Base-by-base conservation (phyloP, 2,888 invertebrate genomes). In the Allophyes oxyacanthae region DNA sequence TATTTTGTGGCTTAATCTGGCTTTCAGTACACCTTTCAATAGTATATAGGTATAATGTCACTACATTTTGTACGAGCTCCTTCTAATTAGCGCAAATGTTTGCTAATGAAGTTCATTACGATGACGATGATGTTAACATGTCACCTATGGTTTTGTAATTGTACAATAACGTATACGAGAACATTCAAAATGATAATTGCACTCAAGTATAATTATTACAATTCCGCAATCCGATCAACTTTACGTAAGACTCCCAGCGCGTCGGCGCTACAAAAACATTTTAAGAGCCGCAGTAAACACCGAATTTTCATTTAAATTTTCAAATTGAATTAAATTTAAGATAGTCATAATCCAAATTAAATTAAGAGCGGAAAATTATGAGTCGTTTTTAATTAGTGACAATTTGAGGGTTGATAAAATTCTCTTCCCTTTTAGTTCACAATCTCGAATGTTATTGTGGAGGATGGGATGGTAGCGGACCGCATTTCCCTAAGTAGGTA, bases 1-100 rank as follows among this genome's bases (percentile, higher is more conserved):
- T 91, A 91, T 91, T 92, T 92, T 91, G 75, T 81, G 84, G 91
- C 90, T 90, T 90, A 84, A 50, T 58, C 33, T 61, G 73, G 69
- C 70, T 81, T 82, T 82, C 75, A 64, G 45, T 75, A 65, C 63
- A 72, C 64, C 68, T 62, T 7, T 67, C 2, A 3, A 3, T 6
- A 28, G 62, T 67, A 60, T 64, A 60, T 64, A 53, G 6, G 7
- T 20, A 48, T n/a, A n/a, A n/a, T 37, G 3, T 32, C 4, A n/a
- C 0, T 32, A 43, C 2, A 32, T 42, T 34, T 45, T 9, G 14
- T 34, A 34, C 11, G 11, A 11, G 2, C 4, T 4, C 2, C 20
- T 20, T 20, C 20, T 4, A 20, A 20, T 20, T 20, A 20, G 20
- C 20, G 20, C 4, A 20, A 20, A 20, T 3, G 20, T 20, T 20